These are phyloP conservation scores for Chelon auratus DNA, from an alignment of 2,797 vertebrate species.

Conservation along the genomic window DNA sequence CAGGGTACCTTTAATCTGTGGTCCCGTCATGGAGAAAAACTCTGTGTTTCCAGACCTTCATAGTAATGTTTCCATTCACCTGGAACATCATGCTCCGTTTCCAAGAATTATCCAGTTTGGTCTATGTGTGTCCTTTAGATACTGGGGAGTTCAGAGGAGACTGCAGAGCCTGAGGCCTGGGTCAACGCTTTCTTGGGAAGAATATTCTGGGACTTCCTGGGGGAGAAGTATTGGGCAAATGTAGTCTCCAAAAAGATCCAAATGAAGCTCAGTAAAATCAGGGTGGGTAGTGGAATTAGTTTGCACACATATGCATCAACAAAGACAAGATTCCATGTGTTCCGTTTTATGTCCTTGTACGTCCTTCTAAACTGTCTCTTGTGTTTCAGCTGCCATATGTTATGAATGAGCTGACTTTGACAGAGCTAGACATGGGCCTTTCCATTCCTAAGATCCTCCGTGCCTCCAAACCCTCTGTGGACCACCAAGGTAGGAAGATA, in stretches of 20 bases:
- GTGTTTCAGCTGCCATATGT: constrained; percentile 93
- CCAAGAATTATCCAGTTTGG: too few species aligned
- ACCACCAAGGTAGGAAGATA: constrained; percentile 92
- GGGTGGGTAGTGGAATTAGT: constrained; percentile 82
- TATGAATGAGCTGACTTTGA: constrained; percentile 98
- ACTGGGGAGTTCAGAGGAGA: constrained; percentile 77
- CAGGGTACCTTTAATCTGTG: too few species aligned
- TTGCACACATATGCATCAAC: not conserved
- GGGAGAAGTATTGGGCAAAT: constrained; percentile 97
- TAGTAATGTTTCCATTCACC: too few species aligned
- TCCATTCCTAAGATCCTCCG: constrained; percentile 95
- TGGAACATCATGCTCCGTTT: too few species aligned
- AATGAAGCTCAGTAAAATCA: constrained; percentile 99
- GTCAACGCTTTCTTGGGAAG: constrained; percentile 95
- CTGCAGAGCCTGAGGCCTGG: constrained; percentile 91
- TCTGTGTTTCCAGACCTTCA: too few species aligned
- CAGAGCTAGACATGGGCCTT: constrained; percentile 98
- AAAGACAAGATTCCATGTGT: not conserved
- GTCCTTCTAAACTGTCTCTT: not conserved
- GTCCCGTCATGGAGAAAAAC: too few species aligned
- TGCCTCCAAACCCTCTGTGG: constrained; percentile 93
- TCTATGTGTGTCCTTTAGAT: constrained; percentile 77
- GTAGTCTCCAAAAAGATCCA: constrained; percentile 98
- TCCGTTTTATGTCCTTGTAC: not conserved
- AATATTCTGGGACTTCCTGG: constrained; percentile 98